Evolutionary conservation across 2,797 vertebrate species (phyloP).

Genomic region (Crypturellus tataupa): DNA sequence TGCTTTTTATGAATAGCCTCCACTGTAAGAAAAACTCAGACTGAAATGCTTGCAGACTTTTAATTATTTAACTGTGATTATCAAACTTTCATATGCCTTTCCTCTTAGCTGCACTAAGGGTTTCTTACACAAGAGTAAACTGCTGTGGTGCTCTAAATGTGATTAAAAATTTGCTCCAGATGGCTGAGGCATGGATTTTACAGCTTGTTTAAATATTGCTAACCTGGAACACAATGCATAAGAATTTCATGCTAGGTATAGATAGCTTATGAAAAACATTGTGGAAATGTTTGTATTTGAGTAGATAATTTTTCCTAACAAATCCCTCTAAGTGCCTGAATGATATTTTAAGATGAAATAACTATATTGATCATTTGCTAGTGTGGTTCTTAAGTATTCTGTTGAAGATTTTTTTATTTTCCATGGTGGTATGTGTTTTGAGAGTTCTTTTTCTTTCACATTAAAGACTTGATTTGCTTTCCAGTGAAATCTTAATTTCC

Average conservation of each 20-base stretch:
- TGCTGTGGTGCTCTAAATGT: background rate
- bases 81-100: background rate
- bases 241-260: background rate
- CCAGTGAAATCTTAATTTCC: background rate
- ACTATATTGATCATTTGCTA: background rate
- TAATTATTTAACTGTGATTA: slow-evolving; percentile 13
- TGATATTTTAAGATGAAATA: background rate
- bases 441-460: background rate
- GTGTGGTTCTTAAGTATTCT: background rate
- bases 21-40: background rate
- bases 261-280: background rate
- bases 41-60: slow-evolving; percentile 43
- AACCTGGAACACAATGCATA: background rate
- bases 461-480: background rate
- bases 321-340: background rate
- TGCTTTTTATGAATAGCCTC: slow-evolving; percentile 52
- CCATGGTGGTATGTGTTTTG: no score
- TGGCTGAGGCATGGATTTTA: background rate
- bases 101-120: background rate
- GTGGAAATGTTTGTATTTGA: background rate
- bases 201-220: background rate
- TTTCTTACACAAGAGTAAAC: background rate
- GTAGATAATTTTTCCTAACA: background rate
- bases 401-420: background rate
- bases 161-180: background rate